Base-by-base conservation (phyloP, 2,888 invertebrate genomes). In the Dicranocentrus wangi region DNA sequence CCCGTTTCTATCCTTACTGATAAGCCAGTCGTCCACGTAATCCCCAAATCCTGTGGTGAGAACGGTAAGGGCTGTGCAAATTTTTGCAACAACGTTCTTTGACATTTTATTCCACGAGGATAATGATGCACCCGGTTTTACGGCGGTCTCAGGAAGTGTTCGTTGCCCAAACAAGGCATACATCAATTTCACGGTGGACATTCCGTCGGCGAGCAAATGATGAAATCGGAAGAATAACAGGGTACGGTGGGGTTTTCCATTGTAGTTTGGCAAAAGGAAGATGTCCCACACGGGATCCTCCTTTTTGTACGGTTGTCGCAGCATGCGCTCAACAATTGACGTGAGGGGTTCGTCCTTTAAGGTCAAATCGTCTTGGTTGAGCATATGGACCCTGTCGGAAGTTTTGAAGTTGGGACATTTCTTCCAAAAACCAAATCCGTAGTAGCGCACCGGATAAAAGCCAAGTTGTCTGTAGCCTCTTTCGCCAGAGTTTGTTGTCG, bases 341-440 rank as follows among this genome's bases (percentile, higher is more conserved):
- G 61, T 5, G 3, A 77, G 8, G 3, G 77, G 63, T 13, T 47
- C 70, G 1, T 70, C 69, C 5, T 47, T 55, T n/a, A 10, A 1
- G 21, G 7, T 1, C 17, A 28, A 15, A 15, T 28, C 19, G 10
- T 53, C 32, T 47, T 47, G 10, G 42, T 25, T 65, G 1, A 75
- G 15, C 1, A 43, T 5, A 3, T 77, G 69, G 1, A 77, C 28
- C 15, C 55, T 32, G n/a, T 51, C 39, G 1, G 1, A 2, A 7
- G 69, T 51, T 17, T 47, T 19, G 10, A 77, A 77, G 5, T 77
- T 19, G 7, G 47, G 51, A 53, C 47, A 47, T 7, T 61, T 8
- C 19, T 77, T 60, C 77, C 77, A 77, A 28, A 77, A 77, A 0
- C 61, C 77, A 15, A 58, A 63, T 8, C 77, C 77, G n/a, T 17